These are phyloP conservation scores for Xestia xanthographa DNA, from an alignment of 2,888 invertebrate species.

Conservation along the genomic window DNA sequence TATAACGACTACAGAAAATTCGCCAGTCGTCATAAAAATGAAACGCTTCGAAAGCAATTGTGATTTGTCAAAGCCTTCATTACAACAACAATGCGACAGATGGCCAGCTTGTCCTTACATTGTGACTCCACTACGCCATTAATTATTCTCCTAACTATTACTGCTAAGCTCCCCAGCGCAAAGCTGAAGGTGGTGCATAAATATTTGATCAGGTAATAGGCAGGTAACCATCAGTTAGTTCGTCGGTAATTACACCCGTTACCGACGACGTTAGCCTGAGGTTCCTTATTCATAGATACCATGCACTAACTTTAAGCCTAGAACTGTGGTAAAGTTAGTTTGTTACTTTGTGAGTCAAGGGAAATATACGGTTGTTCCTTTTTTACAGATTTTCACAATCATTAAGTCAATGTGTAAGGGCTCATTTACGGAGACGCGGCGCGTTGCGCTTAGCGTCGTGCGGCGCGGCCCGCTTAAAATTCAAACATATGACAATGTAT, in stretches of 20 bases:
- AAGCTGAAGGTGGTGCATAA: slow-evolving; percentile 52
- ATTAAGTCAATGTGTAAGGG: too few relatives aligned
- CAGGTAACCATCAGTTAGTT: slow-evolving; percentile 48
- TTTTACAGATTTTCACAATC: background rate
- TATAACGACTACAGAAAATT: too few relatives aligned
- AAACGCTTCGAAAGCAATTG: background rate
- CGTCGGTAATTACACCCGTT: slow-evolving; percentile 56
- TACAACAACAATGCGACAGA: background rate
- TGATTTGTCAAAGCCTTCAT: background rate
- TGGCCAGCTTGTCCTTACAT: background rate
- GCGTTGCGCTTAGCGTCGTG: too few relatives aligned
- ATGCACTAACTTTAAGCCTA: slow-evolving; percentile 13
- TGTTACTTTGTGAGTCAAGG: background rate
- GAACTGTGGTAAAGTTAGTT: background rate
- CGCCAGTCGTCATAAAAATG: background rate
- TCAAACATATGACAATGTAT: too few relatives aligned
- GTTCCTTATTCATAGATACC: slow-evolving; percentile 49
- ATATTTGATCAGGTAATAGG: slow-evolving; percentile 69
- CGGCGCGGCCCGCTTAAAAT: too few relatives aligned
- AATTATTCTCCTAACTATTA: slow-evolving; percentile 13
- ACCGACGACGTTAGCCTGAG: slow-evolving; percentile 23
- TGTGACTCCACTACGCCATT: background rate
- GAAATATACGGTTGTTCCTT: background rate
- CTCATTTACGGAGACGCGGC: too few relatives aligned
- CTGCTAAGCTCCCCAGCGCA: background rate